Evolutionary conservation across 2,888 invertebrate species (phyloP), one percentile per base, ranked within the genome.

Genomic region (Ichneumoninae sp.): DNA sequence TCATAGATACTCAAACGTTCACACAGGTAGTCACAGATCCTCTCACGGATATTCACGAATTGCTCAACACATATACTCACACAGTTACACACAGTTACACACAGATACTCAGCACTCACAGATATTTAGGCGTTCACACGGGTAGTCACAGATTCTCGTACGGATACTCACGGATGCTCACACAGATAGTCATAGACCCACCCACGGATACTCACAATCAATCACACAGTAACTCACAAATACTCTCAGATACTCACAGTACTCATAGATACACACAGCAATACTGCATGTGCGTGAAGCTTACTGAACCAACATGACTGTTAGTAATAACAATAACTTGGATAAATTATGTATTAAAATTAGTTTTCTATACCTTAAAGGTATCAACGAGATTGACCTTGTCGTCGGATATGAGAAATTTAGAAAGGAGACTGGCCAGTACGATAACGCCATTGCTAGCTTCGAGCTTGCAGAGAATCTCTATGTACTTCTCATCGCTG

Each of bases 341-440:
- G 16, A n/a, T n/a, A n/a, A 52, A 52, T 52, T 13, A 8, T 57
- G 26, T 26, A 6, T 22, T 10, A 16, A 26, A 6, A 22, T 3
- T 10, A 19, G 22, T 62, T 47, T 30, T 30, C 10, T 89, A 91
- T 92, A 96, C 96, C 95, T 96, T 95, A 89, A 95, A 94, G 82
- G 94, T 93, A 30, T 93, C 92, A 54, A 96, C 93, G 16, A 95
- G 89, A 5, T 94, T 93, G 36, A 93, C 91, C 85, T 95, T 94
- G 47, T 94, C 94, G 3, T 92, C 93, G 74, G 94, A 93, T 85
- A 94, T 90, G 88, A 95, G 94, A 91, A 96, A 95, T 87, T 95
- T 95, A 60, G 96, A 95, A 72, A 97, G 94, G 52, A 95, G 94
- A 79, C 97, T 95, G 84, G 96, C 95, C 75, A 97, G 94, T 22